Conservation (phyloP, 1,140 invertebrate genomes). For the Nomia melanderi region DNA sequence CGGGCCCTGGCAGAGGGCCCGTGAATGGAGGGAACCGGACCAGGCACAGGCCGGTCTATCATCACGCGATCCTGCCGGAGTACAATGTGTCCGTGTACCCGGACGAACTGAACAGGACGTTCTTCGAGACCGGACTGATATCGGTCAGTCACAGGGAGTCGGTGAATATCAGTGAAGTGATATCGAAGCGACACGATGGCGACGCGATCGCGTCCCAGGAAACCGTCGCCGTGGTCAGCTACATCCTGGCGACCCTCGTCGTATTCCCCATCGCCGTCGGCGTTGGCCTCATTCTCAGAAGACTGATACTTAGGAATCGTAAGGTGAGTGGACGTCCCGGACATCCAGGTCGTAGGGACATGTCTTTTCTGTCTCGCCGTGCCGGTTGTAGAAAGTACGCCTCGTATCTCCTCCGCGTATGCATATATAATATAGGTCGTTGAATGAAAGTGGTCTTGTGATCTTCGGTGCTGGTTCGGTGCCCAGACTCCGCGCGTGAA, state of each 20-base stretch:
- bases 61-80: constrained; percentile 64
- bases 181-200: constrained; percentile 77
- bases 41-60: constrained; percentile 59
- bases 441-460: constrained; percentile 36
- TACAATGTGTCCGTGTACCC: constrained; percentile 66
- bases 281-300: constrained; percentile 79
- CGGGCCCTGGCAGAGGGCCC: constrained; percentile 35
- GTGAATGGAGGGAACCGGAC: constrained; percentile 54
- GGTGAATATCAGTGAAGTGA: constrained; percentile 78
- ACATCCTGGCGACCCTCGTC: constrained; percentile 78
- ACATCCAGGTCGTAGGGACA: background rate
- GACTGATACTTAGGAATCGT: constrained; percentile 81
- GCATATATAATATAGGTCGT: constrained; percentile 20
- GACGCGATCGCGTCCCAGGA: constrained; percentile 78
- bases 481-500: constrained; percentile 41
- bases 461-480: constrained; percentile 22
- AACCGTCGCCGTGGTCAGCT: constrained; percentile 78
- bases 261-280: constrained; percentile 80
- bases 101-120: constrained; percentile 69
- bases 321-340: constrained; percentile 71
- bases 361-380: too few relatives aligned
- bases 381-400: constrained; percentile 13
- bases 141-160: constrained; percentile 70
- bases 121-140: constrained; percentile 69
- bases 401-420: background rate